phyloP scores from a whole-genome alignment of 2,888 invertebrate species.

The Caenorhabditis plicata region DNA sequence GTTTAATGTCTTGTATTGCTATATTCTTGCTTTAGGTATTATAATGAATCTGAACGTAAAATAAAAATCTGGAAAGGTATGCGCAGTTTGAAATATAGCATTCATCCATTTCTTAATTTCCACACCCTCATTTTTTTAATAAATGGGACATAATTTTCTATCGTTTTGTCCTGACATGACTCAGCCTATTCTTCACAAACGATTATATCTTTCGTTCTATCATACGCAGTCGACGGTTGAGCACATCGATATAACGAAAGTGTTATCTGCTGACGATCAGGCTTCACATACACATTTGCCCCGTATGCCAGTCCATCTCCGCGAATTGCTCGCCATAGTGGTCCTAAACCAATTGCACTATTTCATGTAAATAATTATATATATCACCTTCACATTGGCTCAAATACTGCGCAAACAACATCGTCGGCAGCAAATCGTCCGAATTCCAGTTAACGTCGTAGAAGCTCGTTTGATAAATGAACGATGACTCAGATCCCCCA shows the following conservation, averaged over 20 bases:
- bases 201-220: constrained; percentile 77
- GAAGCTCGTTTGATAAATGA: constrained; percentile 70
- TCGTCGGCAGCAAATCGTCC: constrained; percentile 76
- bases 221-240: constrained; percentile 79
- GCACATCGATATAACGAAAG: constrained; percentile 79
- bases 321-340: constrained; percentile 74
- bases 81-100: too few relatives aligned
- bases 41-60: not conserved
- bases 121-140: not conserved
- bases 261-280: constrained; percentile 74
- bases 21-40: too few relatives aligned
- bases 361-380: not conserved
- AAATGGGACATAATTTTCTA: too few relatives aligned
- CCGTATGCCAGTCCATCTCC: constrained; percentile 84
- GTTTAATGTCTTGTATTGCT: too few relatives aligned
- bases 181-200: too few relatives aligned
- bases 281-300: constrained; percentile 72
- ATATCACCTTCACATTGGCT: constrained; percentile 77
- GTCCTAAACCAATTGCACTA: constrained; percentile 15
- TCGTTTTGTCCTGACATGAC: too few relatives aligned
- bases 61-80: too few relatives aligned
- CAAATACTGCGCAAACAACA: constrained; percentile 82
- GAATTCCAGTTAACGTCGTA: constrained; percentile 74
- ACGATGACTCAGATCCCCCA: constrained; percentile 50
- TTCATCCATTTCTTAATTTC: too few relatives aligned